A percentile compares a stretch with the other conserved stretches of the same genome.
These are phyloP conservation scores for Polypterus bichir DNA, from an alignment of 2,113 vertebrate species.

Conservation along the genomic window DNA sequence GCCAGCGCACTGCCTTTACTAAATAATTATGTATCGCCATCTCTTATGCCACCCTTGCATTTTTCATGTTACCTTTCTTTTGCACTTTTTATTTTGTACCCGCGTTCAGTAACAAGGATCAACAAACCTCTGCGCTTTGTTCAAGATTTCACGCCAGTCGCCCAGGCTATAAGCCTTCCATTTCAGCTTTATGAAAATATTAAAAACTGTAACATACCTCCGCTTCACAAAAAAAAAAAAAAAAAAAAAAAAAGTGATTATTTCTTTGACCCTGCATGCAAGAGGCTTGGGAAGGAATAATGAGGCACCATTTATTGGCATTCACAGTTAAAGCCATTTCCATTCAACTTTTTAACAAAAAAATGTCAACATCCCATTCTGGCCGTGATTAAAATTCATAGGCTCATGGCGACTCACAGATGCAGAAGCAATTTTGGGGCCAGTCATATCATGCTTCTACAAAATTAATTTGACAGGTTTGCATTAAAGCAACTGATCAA, in stretches of 20 bases:
- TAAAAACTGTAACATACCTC: conserved; percentile 32
- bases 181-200: conserved; percentile 9
- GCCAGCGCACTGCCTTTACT: no score
- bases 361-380: conserved; percentile 75
- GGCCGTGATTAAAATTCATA: conserved; percentile 95
- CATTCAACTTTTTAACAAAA: conserved; percentile 70
- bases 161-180: no score
- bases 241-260: conserved; percentile 64
- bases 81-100: no score
- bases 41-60: no score
- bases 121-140: no score
- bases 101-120: no score
- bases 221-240: conserved; percentile 54
- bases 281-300: conserved; percentile 69
- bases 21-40: no score
- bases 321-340: conserved; percentile 79
- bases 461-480: conserved; percentile 99
- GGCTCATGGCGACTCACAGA: conserved; percentile 70
- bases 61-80: no score
- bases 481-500: conserved; percentile 99
- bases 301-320: conserved; percentile 67
- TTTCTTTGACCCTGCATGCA: conserved; percentile 71
- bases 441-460: conserved; percentile 91
- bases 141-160: no score
- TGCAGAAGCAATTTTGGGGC: conserved; percentile 87